A percentile compares a stretch with the other conserved stretches of the same genome.
Conservation (phyloP, 2,797 vertebrate species). For the Setipinna tenuifilis region DNA sequence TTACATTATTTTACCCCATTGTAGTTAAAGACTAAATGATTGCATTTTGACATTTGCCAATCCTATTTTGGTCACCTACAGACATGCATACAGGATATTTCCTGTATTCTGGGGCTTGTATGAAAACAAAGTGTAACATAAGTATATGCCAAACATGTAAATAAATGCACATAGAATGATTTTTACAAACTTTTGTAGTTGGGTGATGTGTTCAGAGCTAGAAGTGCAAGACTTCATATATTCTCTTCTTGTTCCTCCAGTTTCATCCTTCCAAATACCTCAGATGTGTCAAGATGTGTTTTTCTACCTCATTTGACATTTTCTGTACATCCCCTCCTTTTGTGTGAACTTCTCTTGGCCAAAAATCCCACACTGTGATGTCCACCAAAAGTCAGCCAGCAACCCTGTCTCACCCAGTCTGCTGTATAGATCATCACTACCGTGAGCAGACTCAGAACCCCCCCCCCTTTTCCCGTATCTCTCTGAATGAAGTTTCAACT, state of each 20-base stretch:
- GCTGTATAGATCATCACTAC: neutral
- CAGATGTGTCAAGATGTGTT: neutral
- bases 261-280: neutral
- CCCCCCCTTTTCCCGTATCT: neutral
- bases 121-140: slow-evolving; percentile 76
- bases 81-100: neutral
- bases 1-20: neutral
- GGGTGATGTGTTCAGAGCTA: neutral
- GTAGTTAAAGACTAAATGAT: slow-evolving; percentile 4
- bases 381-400: neutral
- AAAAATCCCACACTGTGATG: neutral
- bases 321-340: neutral
- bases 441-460: neutral
- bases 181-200: slow-evolving; percentile 59
- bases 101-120: neutral
- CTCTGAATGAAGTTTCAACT: neutral
- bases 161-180: slow-evolving; percentile 74
- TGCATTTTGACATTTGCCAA: slow-evolving; percentile 4
- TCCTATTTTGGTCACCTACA: neutral
- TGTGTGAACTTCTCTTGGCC: neutral
- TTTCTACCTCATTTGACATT: neutral
- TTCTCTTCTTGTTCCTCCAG: neutral
- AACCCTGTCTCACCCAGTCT: neutral
- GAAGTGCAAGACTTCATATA: neutral
- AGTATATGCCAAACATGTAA: slow-evolving; percentile 69